Conservation (phyloP, 2,888 invertebrate species). For the Heliothis peltigera region DNA sequence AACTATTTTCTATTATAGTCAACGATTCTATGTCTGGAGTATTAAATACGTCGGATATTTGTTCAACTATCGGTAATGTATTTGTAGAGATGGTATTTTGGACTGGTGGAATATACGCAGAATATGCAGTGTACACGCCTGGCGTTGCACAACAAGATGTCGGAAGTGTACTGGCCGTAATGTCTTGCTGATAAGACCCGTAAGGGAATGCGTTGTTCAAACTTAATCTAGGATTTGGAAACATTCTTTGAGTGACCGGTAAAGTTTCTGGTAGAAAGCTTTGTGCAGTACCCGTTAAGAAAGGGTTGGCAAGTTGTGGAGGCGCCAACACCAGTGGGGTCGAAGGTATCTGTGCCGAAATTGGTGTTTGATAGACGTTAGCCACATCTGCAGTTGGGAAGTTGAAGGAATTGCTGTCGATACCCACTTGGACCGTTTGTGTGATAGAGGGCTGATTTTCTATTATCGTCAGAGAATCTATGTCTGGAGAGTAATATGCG, state of each 20-base stretch:
- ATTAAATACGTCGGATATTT: neutral
- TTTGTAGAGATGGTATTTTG: neutral
- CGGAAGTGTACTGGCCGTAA: slow-evolving; percentile 24
- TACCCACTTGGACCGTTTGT: slow-evolving; percentile 16
- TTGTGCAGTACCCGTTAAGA: slow-evolving; percentile 14
- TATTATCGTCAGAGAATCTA: slow-evolving; percentile 27
- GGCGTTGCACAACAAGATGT: slow-evolving; percentile 21
- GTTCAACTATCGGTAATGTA: slow-evolving; percentile 6
- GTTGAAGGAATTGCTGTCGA: neutral
- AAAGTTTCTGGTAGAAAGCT: slow-evolving; percentile 13
- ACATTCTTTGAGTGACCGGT: slow-evolving; percentile 23
- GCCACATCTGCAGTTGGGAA: slow-evolving; percentile 3
- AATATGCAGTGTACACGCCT: neutral
- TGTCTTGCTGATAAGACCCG: slow-evolving; percentile 9
- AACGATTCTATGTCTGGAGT: slow-evolving; percentile 26
- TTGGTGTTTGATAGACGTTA: slow-evolving; percentile 34
- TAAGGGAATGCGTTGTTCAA: slow-evolving; percentile 17
- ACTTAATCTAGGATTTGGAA: slow-evolving; percentile 22
- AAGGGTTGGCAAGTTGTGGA: slow-evolving; percentile 32
- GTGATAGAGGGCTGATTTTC: slow-evolving; percentile 20
- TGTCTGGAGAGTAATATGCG: slow-evolving; percentile 7
- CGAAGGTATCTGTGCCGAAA: slow-evolving; percentile 33
- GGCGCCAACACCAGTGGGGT: slow-evolving; percentile 15
- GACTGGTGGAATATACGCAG: slow-evolving; percentile 3
- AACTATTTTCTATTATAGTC: slow-evolving; percentile 27